A percentile compares a stretch with the other conserved stretches of the same genome.
Conservation (phyloP, 2,797 vertebrate species). For the Chelon auratus region DNA sequence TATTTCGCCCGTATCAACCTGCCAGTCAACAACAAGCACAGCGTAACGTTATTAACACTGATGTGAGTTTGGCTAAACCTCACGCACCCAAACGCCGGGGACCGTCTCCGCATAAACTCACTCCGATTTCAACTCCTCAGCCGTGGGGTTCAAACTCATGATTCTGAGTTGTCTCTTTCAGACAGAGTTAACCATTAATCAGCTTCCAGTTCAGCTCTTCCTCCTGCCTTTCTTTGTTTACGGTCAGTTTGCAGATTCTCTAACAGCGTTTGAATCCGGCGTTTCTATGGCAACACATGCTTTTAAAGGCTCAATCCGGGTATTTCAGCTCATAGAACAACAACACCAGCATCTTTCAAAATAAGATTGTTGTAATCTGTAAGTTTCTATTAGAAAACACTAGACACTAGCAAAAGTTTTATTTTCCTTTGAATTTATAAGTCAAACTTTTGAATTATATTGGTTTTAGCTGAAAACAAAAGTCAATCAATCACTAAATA, state of each 20-base stretch:
- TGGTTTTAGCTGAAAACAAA: not conserved
- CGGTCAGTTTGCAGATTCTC: not conserved
- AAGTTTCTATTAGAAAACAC: too few relatives aligned
- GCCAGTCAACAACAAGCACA: not conserved
- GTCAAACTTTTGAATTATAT: not conserved
- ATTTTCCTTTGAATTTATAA: not conserved
- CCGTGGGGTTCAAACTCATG: slow-evolving; percentile 32
- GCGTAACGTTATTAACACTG: slow-evolving; percentile 19
- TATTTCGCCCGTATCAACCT: slow-evolving; percentile 28
- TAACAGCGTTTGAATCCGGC: not conserved
- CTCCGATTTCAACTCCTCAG: slow-evolving; percentile 64
- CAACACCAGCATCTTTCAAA: not conserved
- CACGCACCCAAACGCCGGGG: not conserved
- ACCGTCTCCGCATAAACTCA: slow-evolving; percentile 68
- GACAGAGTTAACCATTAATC: not conserved
- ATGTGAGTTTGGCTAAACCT: slow-evolving; percentile 15
- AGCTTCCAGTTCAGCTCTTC: not conserved
- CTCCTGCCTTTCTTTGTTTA: not conserved
- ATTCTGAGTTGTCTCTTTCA: not conserved
- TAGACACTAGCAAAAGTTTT: too few relatives aligned
- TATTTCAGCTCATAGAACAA: not conserved
- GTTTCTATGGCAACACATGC: slow-evolving; percentile 43
- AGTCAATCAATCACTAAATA: not conserved
- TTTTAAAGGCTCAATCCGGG: slow-evolving; percentile 15
- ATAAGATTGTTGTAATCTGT: not conserved